Evolutionary conservation across 1,140 invertebrate genomes (phyloP).

Genomic region (Atta texana): DNA sequence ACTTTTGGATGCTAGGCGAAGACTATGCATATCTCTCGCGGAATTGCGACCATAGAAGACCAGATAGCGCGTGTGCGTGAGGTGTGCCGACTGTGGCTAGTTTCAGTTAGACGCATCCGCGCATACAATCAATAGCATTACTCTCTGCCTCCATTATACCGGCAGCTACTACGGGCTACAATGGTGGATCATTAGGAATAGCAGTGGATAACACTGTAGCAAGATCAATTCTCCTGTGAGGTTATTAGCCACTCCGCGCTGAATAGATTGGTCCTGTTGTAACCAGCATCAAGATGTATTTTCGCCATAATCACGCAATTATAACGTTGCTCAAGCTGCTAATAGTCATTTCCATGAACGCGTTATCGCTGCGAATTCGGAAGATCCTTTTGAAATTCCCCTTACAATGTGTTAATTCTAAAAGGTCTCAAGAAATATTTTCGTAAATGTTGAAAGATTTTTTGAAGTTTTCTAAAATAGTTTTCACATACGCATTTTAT

Average conservation of each 20-base stretch:
- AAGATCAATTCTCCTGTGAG: conserved; percentile 75
- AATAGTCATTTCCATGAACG: conserved; percentile 38
- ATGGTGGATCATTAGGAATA: conserved; percentile 78
- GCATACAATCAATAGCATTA: conserved; percentile 75
- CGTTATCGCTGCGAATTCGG: conserved; percentile 21
- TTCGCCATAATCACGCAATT: conserved; percentile 61
- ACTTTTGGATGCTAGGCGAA: conserved; percentile 14
- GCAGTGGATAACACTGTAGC: conserved; percentile 71
- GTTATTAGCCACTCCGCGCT: conserved; percentile 56
- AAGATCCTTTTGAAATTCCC: not conserved
- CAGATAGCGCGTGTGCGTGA: not conserved
- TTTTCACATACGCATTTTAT: not conserved
- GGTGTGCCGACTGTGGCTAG: conserved; percentile 43
- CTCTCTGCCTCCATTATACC: conserved; percentile 67
- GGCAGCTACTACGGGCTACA: conserved; percentile 57
- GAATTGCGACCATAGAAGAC: conserved; percentile 45
- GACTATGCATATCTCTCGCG: conserved; percentile 31
- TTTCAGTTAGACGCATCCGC: conserved; percentile 66
- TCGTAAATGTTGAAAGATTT: not conserved
- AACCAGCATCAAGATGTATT: conserved; percentile 71
- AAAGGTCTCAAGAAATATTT: conserved; percentile 1
- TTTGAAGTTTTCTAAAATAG: not conserved
- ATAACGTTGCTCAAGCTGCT: conserved; percentile 34
- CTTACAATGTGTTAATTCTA: not conserved
- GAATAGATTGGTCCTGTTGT: conserved; percentile 73